Conservation (phyloP, 2,113 vertebrate species). For the Mohoua ochrocephala region DNA sequence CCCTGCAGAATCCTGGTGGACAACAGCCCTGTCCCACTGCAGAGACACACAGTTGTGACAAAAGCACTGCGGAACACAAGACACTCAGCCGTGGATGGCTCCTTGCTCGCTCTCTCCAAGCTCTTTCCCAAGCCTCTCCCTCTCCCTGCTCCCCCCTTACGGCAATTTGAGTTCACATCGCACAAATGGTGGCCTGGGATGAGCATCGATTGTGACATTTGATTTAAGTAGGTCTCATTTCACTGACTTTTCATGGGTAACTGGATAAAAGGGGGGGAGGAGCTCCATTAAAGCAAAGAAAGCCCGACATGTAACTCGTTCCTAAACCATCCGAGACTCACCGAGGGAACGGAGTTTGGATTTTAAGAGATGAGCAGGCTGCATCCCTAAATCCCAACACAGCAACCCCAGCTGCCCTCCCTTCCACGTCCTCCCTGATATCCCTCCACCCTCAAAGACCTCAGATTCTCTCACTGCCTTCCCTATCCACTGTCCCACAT, state of each 20-base stretch:
- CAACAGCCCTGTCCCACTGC: neutral
- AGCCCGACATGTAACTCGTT: neutral
- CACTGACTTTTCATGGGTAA: constrained; percentile 46
- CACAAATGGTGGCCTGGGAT: constrained; percentile 1
- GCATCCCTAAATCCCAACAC: neutral
- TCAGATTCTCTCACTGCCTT: neutral
- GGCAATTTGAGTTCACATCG: neutral
- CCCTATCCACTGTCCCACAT: neutral
- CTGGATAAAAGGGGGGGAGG: constrained; percentile 47
- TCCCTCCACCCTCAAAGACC: neutral
- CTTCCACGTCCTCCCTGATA: neutral
- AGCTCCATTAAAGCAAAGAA: neutral
- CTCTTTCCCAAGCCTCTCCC: neutral
- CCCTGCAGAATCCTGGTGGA: neutral
- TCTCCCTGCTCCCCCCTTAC: neutral
- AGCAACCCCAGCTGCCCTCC: neutral
- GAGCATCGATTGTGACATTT: constrained; percentile 49
- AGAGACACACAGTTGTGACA: fast-evolving
- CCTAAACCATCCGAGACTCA: neutral
- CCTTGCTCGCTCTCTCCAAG: neutral
- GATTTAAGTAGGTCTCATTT: constrained; percentile 55
- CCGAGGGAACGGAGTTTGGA: neutral
- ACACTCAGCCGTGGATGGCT: neutral
- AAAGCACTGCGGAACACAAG: neutral
- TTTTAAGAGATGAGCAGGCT: neutral